Base-by-base conservation (phyloP, 2,113 vertebrate genomes). In the Gallinago jamesoni region DNA sequence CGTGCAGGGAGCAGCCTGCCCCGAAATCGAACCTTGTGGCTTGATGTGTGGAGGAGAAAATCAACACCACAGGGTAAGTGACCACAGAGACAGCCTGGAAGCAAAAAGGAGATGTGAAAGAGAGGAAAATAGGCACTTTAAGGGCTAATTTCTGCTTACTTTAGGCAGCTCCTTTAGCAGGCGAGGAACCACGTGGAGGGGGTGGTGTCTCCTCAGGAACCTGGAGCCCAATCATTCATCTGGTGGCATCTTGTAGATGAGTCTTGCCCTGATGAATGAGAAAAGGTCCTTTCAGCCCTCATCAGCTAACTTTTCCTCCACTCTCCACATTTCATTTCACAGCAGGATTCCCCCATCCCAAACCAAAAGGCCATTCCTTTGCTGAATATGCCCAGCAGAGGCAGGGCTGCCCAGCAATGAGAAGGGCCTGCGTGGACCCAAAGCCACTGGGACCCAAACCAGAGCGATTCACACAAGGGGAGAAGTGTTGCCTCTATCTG, bases 341-440 rank as follows among this genome's bases (percentile, higher is more conserved):
- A 64, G 73, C n/a, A 37, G 31, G 4, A 52, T 41, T 75, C 33
- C 21, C 27, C 24, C 70, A 82, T 6, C 30, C 30, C 84, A 67
- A 70, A 57, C 5, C 3, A 33, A 66, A 82, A 57, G 16, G 20
- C n/a, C 17, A 3, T 18, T 67, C 47, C 12, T 87, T 35, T 35
- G 23, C 52, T 35, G 12, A 14, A 18, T 1, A 2, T 22, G 33
- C 14, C 24, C 1, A 0, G 50, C 55, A 63, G 55, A 52, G 47
- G 41, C 2, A 3, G 31, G 41, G 25, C 19, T 87, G 47, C 75
- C 59, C 6, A 31, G 16, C 2, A 43, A 24, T 2, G n/a, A 48
- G 41, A 70, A 16, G 25, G 35, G 15, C 25, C 31, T 4, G 0
- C 2, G 0, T 0, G 4, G 16, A 31, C 39, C 74, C 1, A 0